phyloP scores from a whole-genome alignment of 2,113 vertebrate genomes.

The Sinocyclocheilus anshuiensis region DNA sequence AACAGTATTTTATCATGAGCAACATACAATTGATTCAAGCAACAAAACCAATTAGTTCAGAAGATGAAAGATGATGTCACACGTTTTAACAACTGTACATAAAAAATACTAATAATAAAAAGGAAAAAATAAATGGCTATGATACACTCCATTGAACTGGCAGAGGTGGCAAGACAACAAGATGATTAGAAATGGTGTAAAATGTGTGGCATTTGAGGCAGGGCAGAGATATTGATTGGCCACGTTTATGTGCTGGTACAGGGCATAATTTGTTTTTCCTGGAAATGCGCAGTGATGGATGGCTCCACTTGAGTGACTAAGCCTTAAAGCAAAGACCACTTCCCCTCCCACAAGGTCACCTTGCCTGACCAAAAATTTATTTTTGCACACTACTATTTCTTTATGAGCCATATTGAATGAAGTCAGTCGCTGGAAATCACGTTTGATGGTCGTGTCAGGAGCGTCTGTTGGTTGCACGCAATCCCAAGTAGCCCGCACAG shows the following conservation, averaged over 20 bases:
- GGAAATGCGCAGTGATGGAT: conserved; percentile 63
- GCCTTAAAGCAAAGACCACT: conserved; percentile 59
- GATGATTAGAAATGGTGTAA: conserved; percentile 59
- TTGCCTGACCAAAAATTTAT: conserved; percentile 49
- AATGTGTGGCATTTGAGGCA: conserved; percentile 51
- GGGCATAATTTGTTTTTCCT: conserved; percentile 60
- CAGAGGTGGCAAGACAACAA: conserved; percentile 53
- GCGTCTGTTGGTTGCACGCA: conserved; percentile 34
- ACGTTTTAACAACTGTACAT: conserved; percentile 7
- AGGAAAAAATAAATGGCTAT: background rate
- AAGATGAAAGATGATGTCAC: conserved; percentile 10
- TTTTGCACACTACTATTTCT: conserved; percentile 55
- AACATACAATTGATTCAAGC: background rate
- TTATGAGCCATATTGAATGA: conserved; percentile 53
- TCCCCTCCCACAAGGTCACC: conserved; percentile 62
- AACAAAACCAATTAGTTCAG: background rate
- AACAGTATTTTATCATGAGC: background rate
- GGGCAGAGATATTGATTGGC: conserved; percentile 58
- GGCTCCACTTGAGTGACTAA: conserved; percentile 48
- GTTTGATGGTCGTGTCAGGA: conserved; percentile 41
- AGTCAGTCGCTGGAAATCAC: conserved; percentile 45
- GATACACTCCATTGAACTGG: conserved; percentile 37
- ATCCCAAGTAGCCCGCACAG: conserved; percentile 15
- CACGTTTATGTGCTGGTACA: conserved; percentile 61
- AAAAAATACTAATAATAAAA: background rate